Base-by-base conservation (phyloP, 2,888 invertebrate species). In the Caenorhabditis wallacei region DNA sequence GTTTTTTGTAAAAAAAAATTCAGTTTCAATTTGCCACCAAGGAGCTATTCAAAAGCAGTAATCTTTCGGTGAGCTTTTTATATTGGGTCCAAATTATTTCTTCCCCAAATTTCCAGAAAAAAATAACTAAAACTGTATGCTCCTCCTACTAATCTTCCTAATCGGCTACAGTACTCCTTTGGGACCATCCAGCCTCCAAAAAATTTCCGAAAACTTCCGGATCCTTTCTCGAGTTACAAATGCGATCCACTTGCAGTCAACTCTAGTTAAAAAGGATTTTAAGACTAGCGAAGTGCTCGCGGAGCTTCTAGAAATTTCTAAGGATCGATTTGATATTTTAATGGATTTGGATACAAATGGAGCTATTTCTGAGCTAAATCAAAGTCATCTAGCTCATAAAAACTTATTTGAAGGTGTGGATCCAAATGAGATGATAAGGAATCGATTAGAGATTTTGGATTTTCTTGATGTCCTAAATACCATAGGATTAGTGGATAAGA, bases 211-310 rank as follows among this genome's bases (percentile, higher is more conserved):
- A 26, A 20, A 63, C 10, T 63, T 63, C 13, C 46, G 46, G 10
- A 46, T 63, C n/a, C 63, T 63, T 1, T 22, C 63, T 11, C 63
- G 63, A 7, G 26, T 63, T n/a, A 63, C 63, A 16, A 46, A 63
- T 26, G 63, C 63, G 1, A 63, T 63, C 11, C 43, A 43, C 11
- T 11, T 43, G 4, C 43, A 43, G 11, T 43, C 43, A 13, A 16
- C 11, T 11, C 2, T 43, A 2, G 13, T 16, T 16, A 5, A 16
- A 43, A 43, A 43, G 13, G 11, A 13, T 2, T 10, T 43, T 13
- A 13, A 43, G 2, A 43, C 2, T 43, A 2, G 16, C 4, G 43
- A 43, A 2, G 11, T 43, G 13, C 43, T 43, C 11, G 5, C 43
- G 13, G 43, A 43, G 13, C 13, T 43, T 2, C 43, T 43, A 5